Evolutionary conservation across 1,140 invertebrate genomes (phyloP).

Genomic region (Drosophila saltans): DNA sequence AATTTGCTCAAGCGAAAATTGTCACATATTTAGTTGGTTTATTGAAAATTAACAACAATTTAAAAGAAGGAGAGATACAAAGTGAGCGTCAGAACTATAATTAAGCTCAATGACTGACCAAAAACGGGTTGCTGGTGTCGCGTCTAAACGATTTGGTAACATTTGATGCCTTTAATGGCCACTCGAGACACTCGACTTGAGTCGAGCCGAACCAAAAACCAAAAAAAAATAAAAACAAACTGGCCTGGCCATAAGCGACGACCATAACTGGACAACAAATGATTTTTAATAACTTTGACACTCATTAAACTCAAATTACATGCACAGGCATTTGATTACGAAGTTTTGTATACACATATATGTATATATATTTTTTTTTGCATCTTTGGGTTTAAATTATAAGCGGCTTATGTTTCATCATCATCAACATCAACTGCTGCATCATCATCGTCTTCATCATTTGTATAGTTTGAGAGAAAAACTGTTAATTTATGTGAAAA

Average conservation of each 20-base stretch:
- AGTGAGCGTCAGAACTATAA: constrained; percentile 45
- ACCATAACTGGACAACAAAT: constrained; percentile 61
- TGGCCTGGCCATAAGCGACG: constrained; percentile 37
- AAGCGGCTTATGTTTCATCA: constrained; percentile 73
- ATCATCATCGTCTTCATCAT: constrained; percentile 45
- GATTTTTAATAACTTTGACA: constrained; percentile 82
- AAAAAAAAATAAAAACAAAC: not conserved
- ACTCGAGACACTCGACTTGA: constrained; percentile 20
- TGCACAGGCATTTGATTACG: constrained; percentile 80
- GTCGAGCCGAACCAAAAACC: not conserved
- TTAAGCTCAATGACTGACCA: constrained; percentile 70
- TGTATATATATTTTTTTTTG: constrained; percentile 41
- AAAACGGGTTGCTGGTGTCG: constrained; percentile 45
- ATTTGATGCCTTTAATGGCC: constrained; percentile 66
- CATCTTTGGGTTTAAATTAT: constrained; percentile 53
- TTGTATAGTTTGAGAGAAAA: not conserved
- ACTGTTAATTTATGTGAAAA: not conserved
- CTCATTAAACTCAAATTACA: constrained; percentile 81
- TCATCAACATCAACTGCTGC: not conserved
- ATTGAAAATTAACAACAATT: constrained; percentile 10
- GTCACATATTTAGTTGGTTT: constrained; percentile 43
- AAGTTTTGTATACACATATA: constrained; percentile 27
- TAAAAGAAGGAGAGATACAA: constrained; percentile 32
- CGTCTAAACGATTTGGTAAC: constrained; percentile 69
- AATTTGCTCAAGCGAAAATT: constrained; percentile 33